Evolutionary conservation across 1,140 invertebrate genomes (phyloP).

Genomic region (Hyles vespertilio): DNA sequence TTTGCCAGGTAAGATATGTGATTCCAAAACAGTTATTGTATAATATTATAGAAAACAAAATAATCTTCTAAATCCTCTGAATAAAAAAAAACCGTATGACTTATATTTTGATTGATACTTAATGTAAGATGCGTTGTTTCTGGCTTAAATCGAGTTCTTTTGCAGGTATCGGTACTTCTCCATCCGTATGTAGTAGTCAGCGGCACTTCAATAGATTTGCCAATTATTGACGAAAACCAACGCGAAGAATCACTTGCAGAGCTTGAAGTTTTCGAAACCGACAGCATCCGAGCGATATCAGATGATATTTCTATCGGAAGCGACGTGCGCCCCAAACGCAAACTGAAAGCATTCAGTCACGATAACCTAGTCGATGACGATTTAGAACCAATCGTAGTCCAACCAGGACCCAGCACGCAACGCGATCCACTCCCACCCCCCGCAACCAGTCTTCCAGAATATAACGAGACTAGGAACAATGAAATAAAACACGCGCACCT

Average conservation of each 20-base stretch:
- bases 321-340: conserved; percentile 20
- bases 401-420: conserved; percentile 34
- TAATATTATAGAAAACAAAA: neutral
- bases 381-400: conserved; percentile 20
- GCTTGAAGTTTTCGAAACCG: conserved; percentile 11
- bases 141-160: neutral
- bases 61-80: too few species aligned
- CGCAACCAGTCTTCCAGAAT: conserved; percentile 14
- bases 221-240: conserved; percentile 43
- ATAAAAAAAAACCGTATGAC: too few species aligned
- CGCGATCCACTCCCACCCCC: conserved; percentile 13
- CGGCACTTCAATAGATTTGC: conserved; percentile 47
- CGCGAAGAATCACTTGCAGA: conserved; percentile 38
- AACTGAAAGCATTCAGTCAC: conserved; percentile 44
- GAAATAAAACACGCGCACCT: too few species aligned
- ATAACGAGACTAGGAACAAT: conserved; percentile 23
- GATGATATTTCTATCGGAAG: neutral
- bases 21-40: neutral
- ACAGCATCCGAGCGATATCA: neutral
- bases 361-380: conserved; percentile 34
- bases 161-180: conserved; percentile 52
- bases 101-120: neutral
- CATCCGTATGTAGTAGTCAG: conserved; percentile 46
- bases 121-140: neutral
- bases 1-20: conserved; percentile 41